These are phyloP conservation scores for Himalopsyche phryganea DNA, from an alignment of 1,140 invertebrate genomes.

Conservation along the genomic window DNA sequence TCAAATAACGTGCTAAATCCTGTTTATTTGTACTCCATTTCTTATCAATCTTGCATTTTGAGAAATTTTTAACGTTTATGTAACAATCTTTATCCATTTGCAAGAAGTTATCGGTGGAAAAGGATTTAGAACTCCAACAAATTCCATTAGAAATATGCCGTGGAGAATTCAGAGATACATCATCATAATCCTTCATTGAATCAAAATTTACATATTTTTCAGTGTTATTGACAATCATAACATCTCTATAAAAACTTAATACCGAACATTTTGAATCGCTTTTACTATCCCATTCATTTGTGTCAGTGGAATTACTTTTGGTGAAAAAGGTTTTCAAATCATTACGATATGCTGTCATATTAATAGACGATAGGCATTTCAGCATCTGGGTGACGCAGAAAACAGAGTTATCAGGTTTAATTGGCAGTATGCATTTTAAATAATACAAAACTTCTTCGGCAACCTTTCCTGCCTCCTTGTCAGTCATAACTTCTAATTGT, in stretches of 20 bases:
- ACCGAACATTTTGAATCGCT: not conserved
- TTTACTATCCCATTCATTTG: conserved; percentile 6
- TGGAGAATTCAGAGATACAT: no score
- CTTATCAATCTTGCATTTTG: conserved; percentile 45
- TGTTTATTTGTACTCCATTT: conserved; percentile 60
- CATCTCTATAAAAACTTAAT: conserved; percentile 24
- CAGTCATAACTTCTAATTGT: conserved; percentile 71
- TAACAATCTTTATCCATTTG: conserved; percentile 40
- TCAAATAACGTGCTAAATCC: conserved; percentile 74
- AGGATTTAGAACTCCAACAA: not conserved
- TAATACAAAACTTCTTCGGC: conserved; percentile 80
- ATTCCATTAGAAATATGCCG: conserved; percentile 1
- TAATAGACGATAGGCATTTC: conserved; percentile 79
- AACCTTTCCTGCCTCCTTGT: conserved; percentile 69
- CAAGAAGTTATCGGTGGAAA: conserved; percentile 7
- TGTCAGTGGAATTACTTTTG: not conserved
- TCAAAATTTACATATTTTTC: not conserved
- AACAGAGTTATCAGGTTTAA: conserved; percentile 69
- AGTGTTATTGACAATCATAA: conserved; percentile 14
- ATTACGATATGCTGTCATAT: conserved; percentile 66
- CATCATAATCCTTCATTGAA: no score
- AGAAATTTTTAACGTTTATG: conserved; percentile 46
- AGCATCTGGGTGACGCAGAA: conserved; percentile 79
- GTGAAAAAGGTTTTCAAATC: conserved; percentile 40
- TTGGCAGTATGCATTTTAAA: conserved; percentile 65